Conservation (phyloP, 2,113 vertebrate genomes). For the Cynocephalus volans region DNA sequence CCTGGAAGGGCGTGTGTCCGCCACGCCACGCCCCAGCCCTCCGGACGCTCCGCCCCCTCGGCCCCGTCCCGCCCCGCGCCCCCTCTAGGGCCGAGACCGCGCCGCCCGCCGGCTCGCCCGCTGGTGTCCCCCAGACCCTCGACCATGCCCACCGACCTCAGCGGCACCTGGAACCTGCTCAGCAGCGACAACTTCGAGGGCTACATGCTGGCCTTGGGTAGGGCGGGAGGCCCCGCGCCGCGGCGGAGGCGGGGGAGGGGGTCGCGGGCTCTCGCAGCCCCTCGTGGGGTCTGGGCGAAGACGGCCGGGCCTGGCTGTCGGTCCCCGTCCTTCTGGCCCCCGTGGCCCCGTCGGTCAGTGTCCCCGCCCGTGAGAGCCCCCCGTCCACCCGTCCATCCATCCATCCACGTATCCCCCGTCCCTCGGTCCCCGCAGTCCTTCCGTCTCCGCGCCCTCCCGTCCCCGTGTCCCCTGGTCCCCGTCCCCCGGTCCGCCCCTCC, state of each 20-base stretch:
- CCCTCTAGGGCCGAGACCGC: not conserved
- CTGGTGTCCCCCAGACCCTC: rapidly evolving
- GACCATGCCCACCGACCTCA: slow-evolving; percentile 91
- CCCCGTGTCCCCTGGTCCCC: not conserved
- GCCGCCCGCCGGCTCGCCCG: not conserved
- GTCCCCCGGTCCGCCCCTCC: no score
- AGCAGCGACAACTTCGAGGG: slow-evolving; percentile 93
- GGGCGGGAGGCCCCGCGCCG: slow-evolving; percentile 36
- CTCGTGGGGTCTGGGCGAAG: not conserved
- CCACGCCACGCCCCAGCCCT: no score
- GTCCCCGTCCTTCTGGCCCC: not conserved
- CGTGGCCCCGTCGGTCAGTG: not conserved
- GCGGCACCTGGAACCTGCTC: slow-evolving; percentile 93
- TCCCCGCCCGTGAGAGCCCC: no score
- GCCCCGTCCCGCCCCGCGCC: not conserved
- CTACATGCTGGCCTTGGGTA: slow-evolving; percentile 94
- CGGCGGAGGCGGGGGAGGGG: no score
- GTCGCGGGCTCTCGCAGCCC: no score
- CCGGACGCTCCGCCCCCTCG: rapidly evolving
- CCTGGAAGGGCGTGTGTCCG: no score
- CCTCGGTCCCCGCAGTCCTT: no score
- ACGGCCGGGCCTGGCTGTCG: not conserved
- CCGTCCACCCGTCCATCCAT: not conserved
- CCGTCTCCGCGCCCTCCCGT: rapidly evolving
- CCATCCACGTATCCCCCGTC: rapidly evolving